Conservation (phyloP, 2,113 vertebrate genomes). For the Hystrix cristata region DNA sequence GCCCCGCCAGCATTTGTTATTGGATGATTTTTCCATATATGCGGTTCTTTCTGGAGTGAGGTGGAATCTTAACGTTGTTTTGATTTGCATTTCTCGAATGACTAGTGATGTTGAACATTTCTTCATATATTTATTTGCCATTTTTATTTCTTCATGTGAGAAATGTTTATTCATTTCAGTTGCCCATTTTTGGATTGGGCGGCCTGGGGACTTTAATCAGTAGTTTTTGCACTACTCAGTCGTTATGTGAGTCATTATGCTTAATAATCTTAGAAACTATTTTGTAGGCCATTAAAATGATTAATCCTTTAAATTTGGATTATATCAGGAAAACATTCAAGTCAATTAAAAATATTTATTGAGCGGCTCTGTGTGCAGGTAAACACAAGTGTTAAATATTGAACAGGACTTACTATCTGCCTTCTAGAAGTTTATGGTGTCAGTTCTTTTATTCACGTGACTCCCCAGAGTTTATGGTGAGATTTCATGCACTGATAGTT, state of each 20-base stretch:
- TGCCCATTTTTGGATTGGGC: no score
- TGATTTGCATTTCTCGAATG: no score
- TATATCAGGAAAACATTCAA: background rate
- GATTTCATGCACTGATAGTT: background rate
- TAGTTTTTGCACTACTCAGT: background rate
- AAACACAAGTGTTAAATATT: background rate
- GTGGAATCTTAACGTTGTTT: no score
- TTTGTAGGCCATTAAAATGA: constrained; percentile 28
- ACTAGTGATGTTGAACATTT: no score
- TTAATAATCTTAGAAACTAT: background rate
- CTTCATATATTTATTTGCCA: no score
- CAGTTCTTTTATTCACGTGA: background rate
- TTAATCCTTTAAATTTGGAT: constrained; percentile 32
- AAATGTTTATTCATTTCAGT: no score
- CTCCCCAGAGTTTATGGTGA: background rate
- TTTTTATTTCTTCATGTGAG: no score
- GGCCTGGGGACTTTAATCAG: background rate
- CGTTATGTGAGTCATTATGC: background rate
- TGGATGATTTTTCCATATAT: no score
- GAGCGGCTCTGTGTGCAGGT: background rate
- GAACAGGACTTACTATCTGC: background rate
- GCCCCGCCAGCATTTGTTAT: no score
- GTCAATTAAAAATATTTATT: constrained; percentile 26
- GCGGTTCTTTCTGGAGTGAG: no score
- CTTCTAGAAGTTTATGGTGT: background rate